These are phyloP conservation scores for Noctuana brunneofusca DNA, from an alignment of 2,888 invertebrate species.

Conservation along the genomic window DNA sequence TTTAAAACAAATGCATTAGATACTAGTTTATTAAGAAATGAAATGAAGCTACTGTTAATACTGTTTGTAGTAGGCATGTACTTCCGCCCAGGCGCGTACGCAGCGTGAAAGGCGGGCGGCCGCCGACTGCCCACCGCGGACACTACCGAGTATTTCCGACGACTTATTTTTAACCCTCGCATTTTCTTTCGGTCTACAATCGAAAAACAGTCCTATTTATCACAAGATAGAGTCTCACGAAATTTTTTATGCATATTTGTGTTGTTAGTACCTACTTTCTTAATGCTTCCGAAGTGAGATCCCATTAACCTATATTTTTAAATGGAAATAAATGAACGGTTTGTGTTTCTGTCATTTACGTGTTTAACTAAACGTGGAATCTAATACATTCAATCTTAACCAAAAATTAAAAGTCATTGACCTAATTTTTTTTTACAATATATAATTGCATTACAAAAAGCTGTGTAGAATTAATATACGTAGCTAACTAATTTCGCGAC, in stretches of 20 bases:
- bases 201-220: constrained; percentile 40
- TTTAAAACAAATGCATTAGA: not conserved
- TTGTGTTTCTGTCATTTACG: constrained; percentile 50
- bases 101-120: constrained; percentile 67
- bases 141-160: constrained; percentile 65
- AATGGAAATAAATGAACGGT: constrained; percentile 57
- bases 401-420: not conserved
- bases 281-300: constrained; percentile 62
- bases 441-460: no score
- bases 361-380: constrained; percentile 36
- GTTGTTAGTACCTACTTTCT: constrained; percentile 55
- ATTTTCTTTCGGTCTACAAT: constrained; percentile 47
- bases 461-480: no score
- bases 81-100: constrained; percentile 66
- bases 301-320: constrained; percentile 75
- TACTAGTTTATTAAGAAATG: not conserved
- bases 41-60: not conserved
- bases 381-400: not conserved
- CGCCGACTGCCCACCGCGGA: constrained; percentile 63
- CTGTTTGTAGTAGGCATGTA: not conserved
- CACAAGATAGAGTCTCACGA: constrained; percentile 40
- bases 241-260: constrained; percentile 34
- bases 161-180: constrained; percentile 72
- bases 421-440: not conserved
- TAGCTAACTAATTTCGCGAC: no score